Percentiles rank a stretch among this genome's conserved stretches.
These are phyloP conservation scores for Onychomys leucogaster DNA, from an alignment of 2,797 vertebrate genomes.

Conservation along the genomic window DNA sequence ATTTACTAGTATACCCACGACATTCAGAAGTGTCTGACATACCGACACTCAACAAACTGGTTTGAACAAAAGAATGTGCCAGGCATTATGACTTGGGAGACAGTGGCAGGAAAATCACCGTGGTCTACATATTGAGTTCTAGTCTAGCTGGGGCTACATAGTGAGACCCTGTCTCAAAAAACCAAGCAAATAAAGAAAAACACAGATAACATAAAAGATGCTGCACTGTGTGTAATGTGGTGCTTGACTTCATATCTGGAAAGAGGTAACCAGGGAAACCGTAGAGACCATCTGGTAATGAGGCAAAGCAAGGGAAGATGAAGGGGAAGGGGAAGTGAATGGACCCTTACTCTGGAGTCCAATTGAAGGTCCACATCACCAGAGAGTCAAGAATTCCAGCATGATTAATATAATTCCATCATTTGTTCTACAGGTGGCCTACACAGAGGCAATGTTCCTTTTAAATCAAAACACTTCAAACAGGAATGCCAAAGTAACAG, in stretches of 20 bases:
- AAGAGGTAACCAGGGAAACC: background rate
- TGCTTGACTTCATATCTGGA: constrained; percentile 37
- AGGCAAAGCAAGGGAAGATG: background rate
- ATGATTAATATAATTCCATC: background rate
- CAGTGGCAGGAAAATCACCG: background rate
- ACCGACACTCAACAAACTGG: background rate
- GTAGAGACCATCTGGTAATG: background rate
- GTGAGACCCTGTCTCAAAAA: background rate
- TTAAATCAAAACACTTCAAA: background rate
- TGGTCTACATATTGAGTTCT: background rate
- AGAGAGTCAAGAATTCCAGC: background rate
- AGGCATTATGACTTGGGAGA: background rate
- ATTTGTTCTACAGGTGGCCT: background rate
- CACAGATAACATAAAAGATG: background rate
- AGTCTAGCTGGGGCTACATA: background rate
- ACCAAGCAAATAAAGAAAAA: background rate
- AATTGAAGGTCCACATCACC: background rate
- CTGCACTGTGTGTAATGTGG: background rate
- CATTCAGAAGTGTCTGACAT: background rate
- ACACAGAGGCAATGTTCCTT: background rate
- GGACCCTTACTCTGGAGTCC: background rate
- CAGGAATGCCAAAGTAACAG: background rate
- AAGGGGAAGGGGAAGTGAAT: background rate
- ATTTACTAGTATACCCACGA: background rate
- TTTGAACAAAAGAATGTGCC: background rate